Evolutionary conservation across 2,888 invertebrate species (phyloP), one percentile per base, ranked within the genome.

Genomic region (Eupithecia insigniata): DNA sequence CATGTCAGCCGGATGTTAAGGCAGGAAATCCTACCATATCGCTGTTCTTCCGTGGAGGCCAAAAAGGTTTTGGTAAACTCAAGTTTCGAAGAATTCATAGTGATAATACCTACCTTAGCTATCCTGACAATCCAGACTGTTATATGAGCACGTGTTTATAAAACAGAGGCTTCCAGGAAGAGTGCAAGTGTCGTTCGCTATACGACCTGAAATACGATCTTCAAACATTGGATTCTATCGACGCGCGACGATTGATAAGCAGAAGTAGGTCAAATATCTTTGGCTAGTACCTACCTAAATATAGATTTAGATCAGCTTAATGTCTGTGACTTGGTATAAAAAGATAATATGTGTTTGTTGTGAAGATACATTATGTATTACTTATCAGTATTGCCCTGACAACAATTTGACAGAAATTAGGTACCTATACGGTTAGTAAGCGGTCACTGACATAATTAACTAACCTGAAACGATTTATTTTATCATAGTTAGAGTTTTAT

Each of bases 161-260:
- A 89, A 90, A 91, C 87, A 90, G 67, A 71, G 70, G 43, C 81
- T 90, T 89, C 88, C 79, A 72, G 81, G 89, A 90, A 90, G 77
- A 68, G 22, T 22, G 46, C 8, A 70, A 70, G 78, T 78, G 84
- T 85, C 83, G 84, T 83, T 75, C 28, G 62, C 74, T 67, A 80
- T 26, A 43, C 68, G 70, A 75, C 61, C 65, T 65, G 84, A 78
- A 81, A 80, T 32, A 14, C 32, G 79, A 84, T 69, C 67, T 65
- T n/a, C 58, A 67, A 70, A 75, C 74, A 71, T 65, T 70, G 62
- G 62, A 69, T 58, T 72, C 60, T 76, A 69, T 51, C 58, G 70
- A n/a, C n/a, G n/a, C n/a, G n/a, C n/a, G n/a, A 43, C 67, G 26
- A 70, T 70, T 69, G 71, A 73, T 73, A 69, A 74, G 69, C 65